A percentile compares a stretch with the other conserved stretches of the same genome.
phyloP scores from a whole-genome alignment of 92 coral and sea anemone species.

The Umimayanthus chanpuru region DNA sequence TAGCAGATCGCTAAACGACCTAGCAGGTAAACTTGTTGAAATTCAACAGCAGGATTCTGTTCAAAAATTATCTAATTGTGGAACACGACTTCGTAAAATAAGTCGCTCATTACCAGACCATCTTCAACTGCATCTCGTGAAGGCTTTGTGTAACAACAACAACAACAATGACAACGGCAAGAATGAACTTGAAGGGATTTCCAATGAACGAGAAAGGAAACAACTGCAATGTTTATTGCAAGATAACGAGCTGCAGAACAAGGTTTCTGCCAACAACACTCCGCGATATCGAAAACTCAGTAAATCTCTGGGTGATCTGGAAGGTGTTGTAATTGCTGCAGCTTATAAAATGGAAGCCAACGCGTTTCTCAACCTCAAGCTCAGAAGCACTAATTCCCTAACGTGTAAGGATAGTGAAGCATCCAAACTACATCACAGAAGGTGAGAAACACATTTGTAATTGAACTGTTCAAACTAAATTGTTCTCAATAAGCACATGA shows the following conservation, averaged over 20 bases:
- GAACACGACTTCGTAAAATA: not conserved
- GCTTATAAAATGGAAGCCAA: slow-evolving; percentile 7
- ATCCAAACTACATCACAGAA: not conserved
- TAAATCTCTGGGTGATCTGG: not conserved
- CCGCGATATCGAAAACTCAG: slow-evolving; percentile 13
- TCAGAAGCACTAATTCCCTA: not conserved
- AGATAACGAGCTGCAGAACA: not conserved
- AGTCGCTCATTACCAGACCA: slow-evolving; percentile 10
- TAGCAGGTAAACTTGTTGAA: not conserved
- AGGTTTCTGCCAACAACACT: not conserved
- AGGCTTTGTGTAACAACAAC: not conserved
- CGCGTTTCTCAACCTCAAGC: slow-evolving; percentile 3
- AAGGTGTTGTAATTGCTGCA: not conserved
- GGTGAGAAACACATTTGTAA: not conserved
- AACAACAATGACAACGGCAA: not conserved
- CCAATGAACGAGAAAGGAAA: not conserved
- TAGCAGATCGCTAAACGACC: slow-evolving; percentile 3
- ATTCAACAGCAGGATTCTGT: slow-evolving; percentile 1
- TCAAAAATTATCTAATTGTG: not conserved
- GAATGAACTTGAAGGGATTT: not conserved
- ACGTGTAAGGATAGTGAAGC: not conserved
- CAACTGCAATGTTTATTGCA: not conserved
- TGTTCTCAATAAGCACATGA: not conserved
- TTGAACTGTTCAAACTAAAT: not conserved
- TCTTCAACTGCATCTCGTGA: not conserved